Conservation (phyloP, 2,113 vertebrate genomes). For the Bostrychus sinensis region DNA sequence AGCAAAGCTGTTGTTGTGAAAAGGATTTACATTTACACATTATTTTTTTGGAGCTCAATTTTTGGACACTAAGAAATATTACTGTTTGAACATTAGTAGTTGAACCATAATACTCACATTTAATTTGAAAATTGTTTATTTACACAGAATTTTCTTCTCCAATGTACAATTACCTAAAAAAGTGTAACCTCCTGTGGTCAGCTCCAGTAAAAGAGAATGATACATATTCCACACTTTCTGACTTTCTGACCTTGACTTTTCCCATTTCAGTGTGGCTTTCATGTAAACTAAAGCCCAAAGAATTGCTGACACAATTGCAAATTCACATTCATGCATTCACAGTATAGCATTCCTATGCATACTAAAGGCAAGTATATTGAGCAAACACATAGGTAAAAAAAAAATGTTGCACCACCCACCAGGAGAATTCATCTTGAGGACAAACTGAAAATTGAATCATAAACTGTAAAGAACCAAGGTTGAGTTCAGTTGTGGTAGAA, state of each 20-base stretch:
- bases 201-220: conserved; percentile 39
- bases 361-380: conserved; percentile 60
- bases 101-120: too few species aligned
- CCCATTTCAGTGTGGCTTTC: conserved; percentile 46
- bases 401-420: conserved; percentile 59
- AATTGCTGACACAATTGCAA: conserved; percentile 46
- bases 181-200: conserved; percentile 35
- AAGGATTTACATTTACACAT: too few species aligned
- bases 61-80: too few species aligned
- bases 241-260: conserved; percentile 49
- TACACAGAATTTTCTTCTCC: not conserved
- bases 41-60: too few species aligned
- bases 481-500: conserved; percentile 69
- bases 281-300: conserved; percentile 52
- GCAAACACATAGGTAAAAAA: conserved; percentile 62
- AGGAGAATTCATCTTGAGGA: conserved; percentile 74
- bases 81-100: too few species aligned
- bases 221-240: conserved; percentile 17
- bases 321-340: conserved; percentile 53
- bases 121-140: too few species aligned
- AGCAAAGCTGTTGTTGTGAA: too few species aligned
- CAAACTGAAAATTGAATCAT: conserved; percentile 78
- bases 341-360: conserved; percentile 55
- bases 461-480: conserved; percentile 73
- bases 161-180: conserved; percentile 16